Evolutionary conservation across 2,113 vertebrate genomes (phyloP).

Genomic region (Trematocara unimaculatum): DNA sequence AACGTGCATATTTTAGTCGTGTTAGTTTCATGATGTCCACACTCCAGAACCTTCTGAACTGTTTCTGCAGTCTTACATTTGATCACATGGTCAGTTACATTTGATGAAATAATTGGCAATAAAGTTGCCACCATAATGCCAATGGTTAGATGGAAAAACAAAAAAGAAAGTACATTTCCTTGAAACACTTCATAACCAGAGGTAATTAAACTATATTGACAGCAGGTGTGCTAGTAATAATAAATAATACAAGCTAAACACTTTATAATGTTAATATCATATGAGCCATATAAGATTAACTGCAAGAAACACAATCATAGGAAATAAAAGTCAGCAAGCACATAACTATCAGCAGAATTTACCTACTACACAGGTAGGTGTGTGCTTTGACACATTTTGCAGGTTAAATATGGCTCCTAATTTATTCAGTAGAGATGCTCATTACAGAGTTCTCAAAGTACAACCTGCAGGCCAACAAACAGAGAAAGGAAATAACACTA

Average conservation of each 20-base stretch:
- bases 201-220: neutral
- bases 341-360: neutral
- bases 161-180: neutral
- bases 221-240: neutral
- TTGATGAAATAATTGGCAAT: neutral
- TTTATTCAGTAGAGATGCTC: neutral
- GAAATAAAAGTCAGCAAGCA: neutral
- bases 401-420: neutral
- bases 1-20: neutral
- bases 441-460: neutral
- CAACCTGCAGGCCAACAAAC: neutral
- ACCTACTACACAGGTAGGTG: neutral
- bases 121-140: neutral
- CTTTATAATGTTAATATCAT: neutral
- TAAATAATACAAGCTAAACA: neutral
- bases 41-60: neutral
- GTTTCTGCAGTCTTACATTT: neutral
- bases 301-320: neutral
- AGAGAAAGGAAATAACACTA: neutral
- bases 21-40: neutral
- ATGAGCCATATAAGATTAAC: neutral
- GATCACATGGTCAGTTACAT: neutral
- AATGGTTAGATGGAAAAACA: neutral
- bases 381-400: neutral
- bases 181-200: neutral